Percentiles rank a stretch among this genome's conserved stretches.
phyloP scores from a whole-genome alignment of 1,140 invertebrate species.

The Battus philenor region DNA sequence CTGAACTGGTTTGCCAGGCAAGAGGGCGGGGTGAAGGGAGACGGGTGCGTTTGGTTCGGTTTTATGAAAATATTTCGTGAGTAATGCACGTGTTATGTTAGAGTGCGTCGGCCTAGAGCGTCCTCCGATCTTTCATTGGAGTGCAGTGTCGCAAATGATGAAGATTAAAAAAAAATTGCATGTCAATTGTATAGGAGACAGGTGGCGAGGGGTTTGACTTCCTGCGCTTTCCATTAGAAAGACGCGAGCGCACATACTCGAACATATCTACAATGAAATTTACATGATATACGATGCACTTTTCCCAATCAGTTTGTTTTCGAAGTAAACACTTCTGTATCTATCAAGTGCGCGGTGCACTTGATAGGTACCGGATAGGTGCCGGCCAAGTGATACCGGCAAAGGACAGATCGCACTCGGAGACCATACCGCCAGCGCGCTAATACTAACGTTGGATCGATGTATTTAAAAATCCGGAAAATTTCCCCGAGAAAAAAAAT shows the following conservation, averaged over 20 bases:
- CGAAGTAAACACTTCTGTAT: no score
- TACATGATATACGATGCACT: no score
- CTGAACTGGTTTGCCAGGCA: constrained; percentile 69
- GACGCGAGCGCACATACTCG: constrained; percentile 18
- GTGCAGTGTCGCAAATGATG: constrained; percentile 42
- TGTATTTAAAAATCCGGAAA: no score
- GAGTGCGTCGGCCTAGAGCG: constrained; percentile 67
- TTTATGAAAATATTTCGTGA: constrained; percentile 76
- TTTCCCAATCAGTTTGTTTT: no score
- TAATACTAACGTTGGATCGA: no score
- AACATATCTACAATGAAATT: constrained; percentile 57
- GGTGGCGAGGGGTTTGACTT: constrained; percentile 41
- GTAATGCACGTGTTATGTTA: constrained; percentile 73
- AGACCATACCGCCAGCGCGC: no score
- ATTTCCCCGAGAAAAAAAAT: no score
- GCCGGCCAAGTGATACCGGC: no score
- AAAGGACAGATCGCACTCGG: no score
- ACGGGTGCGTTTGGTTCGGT: constrained; percentile 67
- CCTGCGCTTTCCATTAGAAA: constrained; percentile 37
- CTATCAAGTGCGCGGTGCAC: no score
- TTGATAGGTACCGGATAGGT: no score
- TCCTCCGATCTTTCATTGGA: constrained; percentile 63
- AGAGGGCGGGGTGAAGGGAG: constrained; percentile 36
- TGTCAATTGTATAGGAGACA: constrained; percentile 18
- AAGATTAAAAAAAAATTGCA: constrained; percentile 35